These are phyloP conservation scores for Gymnosoma rotundatum DNA, from an alignment of 2,888 invertebrate species.

Conservation along the genomic window DNA sequence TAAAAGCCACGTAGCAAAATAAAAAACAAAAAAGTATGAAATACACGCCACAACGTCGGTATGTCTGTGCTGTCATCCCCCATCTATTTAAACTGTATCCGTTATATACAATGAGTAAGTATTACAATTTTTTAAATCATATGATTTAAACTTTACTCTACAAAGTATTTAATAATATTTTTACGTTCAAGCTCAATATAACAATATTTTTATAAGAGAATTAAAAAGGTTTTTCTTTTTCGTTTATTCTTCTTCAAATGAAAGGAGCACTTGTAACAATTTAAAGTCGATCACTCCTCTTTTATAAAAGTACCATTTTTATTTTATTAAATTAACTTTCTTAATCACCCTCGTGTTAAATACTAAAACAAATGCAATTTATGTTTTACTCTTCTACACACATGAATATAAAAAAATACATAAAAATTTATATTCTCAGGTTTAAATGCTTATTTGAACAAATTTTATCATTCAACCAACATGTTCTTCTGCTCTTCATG, in stretches of 20 bases:
- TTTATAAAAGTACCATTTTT: no score
- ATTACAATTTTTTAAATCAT: not conserved
- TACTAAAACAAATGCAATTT: not conserved
- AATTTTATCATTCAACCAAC: constrained; percentile 32
- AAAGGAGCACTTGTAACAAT: no score
- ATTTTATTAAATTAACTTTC: not conserved
- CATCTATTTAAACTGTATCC: constrained; percentile 17
- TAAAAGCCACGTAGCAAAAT: constrained; percentile 60
- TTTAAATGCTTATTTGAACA: constrained; percentile 31
- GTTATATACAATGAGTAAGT: constrained; percentile 4
- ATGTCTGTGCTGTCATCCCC: constrained; percentile 10
- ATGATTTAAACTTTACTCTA: not conserved
- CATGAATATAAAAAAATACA: no score
- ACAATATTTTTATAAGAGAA: no score
- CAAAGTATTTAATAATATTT: constrained; percentile 5
- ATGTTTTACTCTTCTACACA: not conserved
- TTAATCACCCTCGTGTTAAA: not conserved
- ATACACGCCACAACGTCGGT: constrained; percentile 58
- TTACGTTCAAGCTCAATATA: not conserved
- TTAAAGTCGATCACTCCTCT: no score
- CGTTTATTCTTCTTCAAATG: not conserved
- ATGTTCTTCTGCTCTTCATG: not conserved
- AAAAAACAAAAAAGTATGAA: constrained; percentile 51
- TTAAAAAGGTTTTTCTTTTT: no score
- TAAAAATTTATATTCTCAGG: constrained; percentile 13